Base-by-base conservation (phyloP, 1,140 invertebrate genomes). In the Leptonema lineaticorne region DNA sequence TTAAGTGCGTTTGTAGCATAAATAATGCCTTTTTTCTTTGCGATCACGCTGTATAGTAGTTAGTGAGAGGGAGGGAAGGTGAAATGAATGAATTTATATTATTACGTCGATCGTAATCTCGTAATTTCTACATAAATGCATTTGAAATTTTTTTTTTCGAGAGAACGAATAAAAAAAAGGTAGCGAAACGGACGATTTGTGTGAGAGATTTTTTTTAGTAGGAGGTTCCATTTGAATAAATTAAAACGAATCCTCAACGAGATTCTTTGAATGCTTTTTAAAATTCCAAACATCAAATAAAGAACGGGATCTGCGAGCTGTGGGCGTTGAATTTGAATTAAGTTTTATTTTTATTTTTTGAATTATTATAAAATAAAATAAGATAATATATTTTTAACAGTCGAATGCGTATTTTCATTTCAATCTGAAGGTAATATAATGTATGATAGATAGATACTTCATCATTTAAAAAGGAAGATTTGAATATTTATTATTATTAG, bases 81-180 rank as follows among this genome's bases (percentile, higher is more conserved):
- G n/a, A n/a, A n/a, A n/a, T n/a, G n/a, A 48, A 48, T 48, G 27
- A 9, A 26, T 26, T 53, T 24, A 24, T 53, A 11, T 50, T 18
- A 8, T 53, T 22, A 53, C 22, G 14, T 26, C 27, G 50, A 53
- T 53, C 27, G 1, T 53, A 53, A 53, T 53, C 50, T 1, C 11
- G 7, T 26, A 53, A 53, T 53, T 53, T 53, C 27, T 22, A 53
- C 50, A 26, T 26, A 24, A 26, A 24, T 53, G 50, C 50, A 53
- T 53, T n/a, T 53, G 20, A 53, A 53, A 53, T 53, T 53, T 22
- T 24, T n/a, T n/a, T n/a, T n/a, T n/a, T n/a, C n/a, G n/a, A n/a
- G n/a, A n/a, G 27, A 53, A 53, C 46, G 46, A 48, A 48, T 4
- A 8, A 20, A 5, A 2, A 11, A 9, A 5, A 53, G 18, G 50